Percentiles rank a stretch among this genome's conserved stretches.
Evolutionary conservation across 92 coral and sea anemone genomes (phyloP).

Genomic region (Epizoanthus fatuus): DNA sequence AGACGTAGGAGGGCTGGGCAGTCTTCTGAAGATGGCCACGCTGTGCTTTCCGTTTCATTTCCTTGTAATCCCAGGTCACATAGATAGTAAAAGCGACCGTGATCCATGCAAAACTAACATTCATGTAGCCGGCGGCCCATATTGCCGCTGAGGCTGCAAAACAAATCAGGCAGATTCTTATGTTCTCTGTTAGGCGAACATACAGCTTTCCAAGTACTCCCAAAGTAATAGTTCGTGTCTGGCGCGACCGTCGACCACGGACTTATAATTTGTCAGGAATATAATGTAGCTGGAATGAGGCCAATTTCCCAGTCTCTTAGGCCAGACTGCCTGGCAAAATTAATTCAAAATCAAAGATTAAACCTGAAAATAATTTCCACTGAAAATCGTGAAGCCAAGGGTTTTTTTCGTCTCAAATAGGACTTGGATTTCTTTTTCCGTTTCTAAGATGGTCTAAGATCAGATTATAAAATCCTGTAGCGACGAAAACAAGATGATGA

Average conservation of each 20-base stretch:
- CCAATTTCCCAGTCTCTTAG: not conserved
- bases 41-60: slow-evolving; percentile 51
- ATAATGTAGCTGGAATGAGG: not conserved
- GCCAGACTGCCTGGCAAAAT: not conserved
- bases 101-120: slow-evolving; percentile 86
- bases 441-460: not conserved
- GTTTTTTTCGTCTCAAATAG: not conserved
- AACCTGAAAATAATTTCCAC: not conserved
- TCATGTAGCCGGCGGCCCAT: slow-evolving; percentile 71
- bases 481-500: not conserved
- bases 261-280: not conserved
- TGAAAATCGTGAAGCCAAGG: not conserved
- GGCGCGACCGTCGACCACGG: not conserved
- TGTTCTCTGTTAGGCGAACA: not conserved
- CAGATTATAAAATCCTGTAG: not conserved
- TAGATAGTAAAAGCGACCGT: slow-evolving; percentile 50
- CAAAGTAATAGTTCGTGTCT: not conserved
- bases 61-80: slow-evolving; percentile 74
- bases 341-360: not conserved
- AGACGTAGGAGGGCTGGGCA: slow-evolving; percentile 63
- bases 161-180: slow-evolving; percentile 31
- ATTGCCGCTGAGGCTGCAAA: slow-evolving; percentile 48
- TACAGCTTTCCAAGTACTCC: not conserved
- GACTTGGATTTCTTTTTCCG: not conserved
- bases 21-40: slow-evolving; percentile 62